These are phyloP conservation scores for Aurelia coerulea DNA, from an alignment of 30 jellyfish, hydroid and myxozoan species.

Conservation along the genomic window DNA sequence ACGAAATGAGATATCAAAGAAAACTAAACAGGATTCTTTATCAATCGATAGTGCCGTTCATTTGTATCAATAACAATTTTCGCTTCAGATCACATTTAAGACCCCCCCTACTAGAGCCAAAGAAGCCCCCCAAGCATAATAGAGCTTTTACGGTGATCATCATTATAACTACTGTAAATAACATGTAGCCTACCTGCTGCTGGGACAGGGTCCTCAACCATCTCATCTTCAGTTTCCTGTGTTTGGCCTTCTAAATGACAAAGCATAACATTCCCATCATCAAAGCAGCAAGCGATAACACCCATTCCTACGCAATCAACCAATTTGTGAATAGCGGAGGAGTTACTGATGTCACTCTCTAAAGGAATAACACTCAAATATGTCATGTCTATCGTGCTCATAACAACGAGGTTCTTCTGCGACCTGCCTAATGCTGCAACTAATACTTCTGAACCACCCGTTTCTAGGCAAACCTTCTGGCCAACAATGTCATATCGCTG, in stretches of 20 bases:
- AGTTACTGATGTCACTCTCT: not conserved
- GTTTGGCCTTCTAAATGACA: constrained; percentile 50
- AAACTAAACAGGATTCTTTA: too few relatives aligned
- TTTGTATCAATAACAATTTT: too few relatives aligned
- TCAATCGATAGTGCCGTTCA: too few relatives aligned
- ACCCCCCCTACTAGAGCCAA: too few relatives aligned
- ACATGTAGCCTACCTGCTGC: constrained; percentile 21
- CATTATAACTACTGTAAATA: too few relatives aligned
- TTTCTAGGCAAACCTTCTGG: constrained; percentile 21
- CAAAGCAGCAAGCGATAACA: constrained; percentile 57
- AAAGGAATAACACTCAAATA: constrained; percentile 19
- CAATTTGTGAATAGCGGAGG: constrained; percentile 18
- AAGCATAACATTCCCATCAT: constrained; percentile 59
- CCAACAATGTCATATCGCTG: constrained; percentile 38
- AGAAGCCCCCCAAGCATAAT: too few relatives aligned
- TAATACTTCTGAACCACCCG: constrained; percentile 17
- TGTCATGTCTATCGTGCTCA: constrained; percentile 41
- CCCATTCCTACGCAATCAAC: constrained; percentile 59
- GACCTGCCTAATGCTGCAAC: constrained; percentile 24
- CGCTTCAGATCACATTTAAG: too few relatives aligned
- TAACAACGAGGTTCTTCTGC: constrained; percentile 10
- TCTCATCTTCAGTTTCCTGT: constrained; percentile 17
- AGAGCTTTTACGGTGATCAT: too few relatives aligned
- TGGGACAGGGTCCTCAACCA: constrained; percentile 10
- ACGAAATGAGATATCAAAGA: too few relatives aligned